Evolutionary conservation across 2,888 invertebrate species (phyloP), one percentile per base, ranked within the genome.

Genomic region (Disparrhopalites patrizii): DNA sequence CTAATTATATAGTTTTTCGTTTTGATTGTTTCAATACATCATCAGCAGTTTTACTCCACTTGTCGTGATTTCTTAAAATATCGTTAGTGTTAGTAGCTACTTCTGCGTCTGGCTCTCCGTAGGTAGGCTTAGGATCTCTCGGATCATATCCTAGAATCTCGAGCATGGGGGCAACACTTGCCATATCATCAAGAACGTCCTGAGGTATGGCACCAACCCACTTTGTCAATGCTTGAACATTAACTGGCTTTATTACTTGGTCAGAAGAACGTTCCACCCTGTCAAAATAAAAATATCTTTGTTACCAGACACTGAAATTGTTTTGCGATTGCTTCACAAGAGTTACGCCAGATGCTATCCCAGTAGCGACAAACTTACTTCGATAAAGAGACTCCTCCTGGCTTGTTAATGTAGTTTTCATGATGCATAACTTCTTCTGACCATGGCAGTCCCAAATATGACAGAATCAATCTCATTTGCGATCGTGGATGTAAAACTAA

Each of bases 241-340:
- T 98, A 68, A 99, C 91, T 15, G 98, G 95, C 78, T 97, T 96
- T 80, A 98, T 93, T 76, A 99, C 96, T 85, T 98, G 98, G 84
- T 98, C 97, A 70, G 95, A 95, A 55, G 96, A 96, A 69, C 96
- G 86, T 82, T 98, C 97, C 79, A 94, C 93, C 81, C 95, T 96
- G 83, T 63, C 80, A 66, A n/a, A 66, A 60, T n/a, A 10, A 63
- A 15, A 38, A 18, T 7, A 27, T 25, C 20, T 7, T 61, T 50
- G 23, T 61, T 57, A 36, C 18, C 7, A 54, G 27, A 54, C 13
- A 47, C 47, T 47, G 7, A 47, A 47, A 47, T n/a, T n/a, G 20
- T 47, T 47, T 47, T 47, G 7, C 7, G 13, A 47, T 18, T 13
- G 27, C 15, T 15, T 7, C 18, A 7, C 20, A 51, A 4, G n/a